Base-by-base conservation (phyloP, 2,797 vertebrate genomes). In the Chelidonichthys spinosus region DNA sequence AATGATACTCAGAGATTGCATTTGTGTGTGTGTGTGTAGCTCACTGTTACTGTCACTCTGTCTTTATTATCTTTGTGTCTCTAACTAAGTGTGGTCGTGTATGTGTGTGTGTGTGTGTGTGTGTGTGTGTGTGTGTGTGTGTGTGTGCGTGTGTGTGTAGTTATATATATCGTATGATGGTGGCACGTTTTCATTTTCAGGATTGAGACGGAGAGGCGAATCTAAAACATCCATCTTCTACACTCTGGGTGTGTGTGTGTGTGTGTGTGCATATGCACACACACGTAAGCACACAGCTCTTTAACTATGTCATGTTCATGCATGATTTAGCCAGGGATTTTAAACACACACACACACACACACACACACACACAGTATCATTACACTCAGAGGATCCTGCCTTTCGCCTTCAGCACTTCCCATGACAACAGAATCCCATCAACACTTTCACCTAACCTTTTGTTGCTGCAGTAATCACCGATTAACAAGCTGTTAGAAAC, bases 401-500 rank as follows among this genome's bases (percentile, higher is more conserved):
- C n/a, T 85, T 84, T 90, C 69, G 83, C 89, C 80, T 87, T 77
- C 44, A 87, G 85, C 83, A 72, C 79, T 81, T 88, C 83, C 87
- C 85, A 85, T 89, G 88, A 92, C 86, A 90, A 82, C 80, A 81
- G 76, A 87, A 90, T 85, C 78, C 79, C 77, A 89, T 88, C 87
- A 87, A 85, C 84, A 76, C 82, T 82, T 82, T 86, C 79, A 81
- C 79, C 89, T 89, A 88, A 89, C 88, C 90, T 91, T 87, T 90
- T 85, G 88, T 82, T 87, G 78, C 84, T 54, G 84, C 81, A 62
- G 80, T 91, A 89, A 92, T 91, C 84, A 84, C 78, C 43, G 56
- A 90, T 91, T 91, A 92, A 90, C 79, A 87, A 83, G 84, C 80
- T 85, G 85, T 85, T 88, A 83, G 82, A 82, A 85, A 87, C 75